phyloP scores from a whole-genome alignment of 2,888 invertebrate genomes.

The Xestia sexstrigata region DNA sequence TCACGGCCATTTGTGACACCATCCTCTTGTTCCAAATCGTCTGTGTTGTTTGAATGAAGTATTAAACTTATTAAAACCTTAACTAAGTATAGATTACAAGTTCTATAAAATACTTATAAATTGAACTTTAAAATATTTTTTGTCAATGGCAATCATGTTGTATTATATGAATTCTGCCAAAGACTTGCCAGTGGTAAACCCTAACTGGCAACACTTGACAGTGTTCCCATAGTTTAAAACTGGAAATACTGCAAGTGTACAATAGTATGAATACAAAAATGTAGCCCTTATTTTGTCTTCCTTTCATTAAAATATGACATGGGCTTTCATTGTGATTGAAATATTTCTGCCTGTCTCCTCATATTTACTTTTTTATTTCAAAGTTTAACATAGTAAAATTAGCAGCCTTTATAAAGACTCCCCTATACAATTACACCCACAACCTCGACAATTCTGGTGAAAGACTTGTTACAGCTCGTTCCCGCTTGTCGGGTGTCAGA shows the following conservation, averaged over 20 bases:
- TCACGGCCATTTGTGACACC: no score
- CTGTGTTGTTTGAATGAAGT: background rate
- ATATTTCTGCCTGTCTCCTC: background rate
- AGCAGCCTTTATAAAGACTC: constrained; percentile 1
- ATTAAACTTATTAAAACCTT: background rate
- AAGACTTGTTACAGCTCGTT: no score
- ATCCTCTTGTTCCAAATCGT: background rate
- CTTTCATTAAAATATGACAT: background rate
- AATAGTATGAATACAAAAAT: constrained; percentile 8
- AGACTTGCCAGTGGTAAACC: constrained; percentile 65
- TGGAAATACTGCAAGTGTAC: constrained; percentile 30
- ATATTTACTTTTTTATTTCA: background rate
- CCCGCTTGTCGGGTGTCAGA: no score
- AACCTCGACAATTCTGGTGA: no score
- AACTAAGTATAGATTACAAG: background rate
- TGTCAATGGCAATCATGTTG: constrained; percentile 46
- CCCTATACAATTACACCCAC: background rate
- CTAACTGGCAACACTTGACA: constrained; percentile 54
- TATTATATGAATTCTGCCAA: constrained; percentile 36
- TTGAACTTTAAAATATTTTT: constrained; percentile 9
- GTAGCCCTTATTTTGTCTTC: constrained; percentile 11
- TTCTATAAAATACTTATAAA: background rate
- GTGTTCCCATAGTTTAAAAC: constrained; percentile 31
- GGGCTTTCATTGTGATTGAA: constrained; percentile 2
- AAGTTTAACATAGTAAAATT: constrained; percentile 3